Evolutionary conservation across 1,140 invertebrate species (phyloP), one percentile per base, ranked within the genome.

Genomic region (Neocloeon triangulifer): DNA sequence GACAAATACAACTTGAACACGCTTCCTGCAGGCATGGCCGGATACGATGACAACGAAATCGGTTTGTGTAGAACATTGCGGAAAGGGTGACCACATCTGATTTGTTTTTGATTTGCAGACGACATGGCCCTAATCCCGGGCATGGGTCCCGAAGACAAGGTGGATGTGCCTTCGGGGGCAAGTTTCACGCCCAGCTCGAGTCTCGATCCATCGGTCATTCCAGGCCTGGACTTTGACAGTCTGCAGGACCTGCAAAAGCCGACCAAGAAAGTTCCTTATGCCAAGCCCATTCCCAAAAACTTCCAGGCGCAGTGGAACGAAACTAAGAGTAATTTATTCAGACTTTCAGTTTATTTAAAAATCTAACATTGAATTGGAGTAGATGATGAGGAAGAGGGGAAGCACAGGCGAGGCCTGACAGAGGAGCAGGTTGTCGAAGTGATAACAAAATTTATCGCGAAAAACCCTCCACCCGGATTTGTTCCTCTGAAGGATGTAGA

Each of bases 1-100:
- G 95, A 99, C 48, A 92, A 85, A 58, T 89, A 88, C 47, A 89
- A 89, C 59, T 58, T 95, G n/a, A 96, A 96, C 47, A 88, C 80
- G 7, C 52, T 91, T 29, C 80, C 84, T 14, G 67, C 72, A 23
- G 77, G 74, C 30, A 53, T 69, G 32, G 63, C 66, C 29, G 69
- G 66, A 3, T 43, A 69, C 17, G 75, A 79, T 39, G 78, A 79
- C 41, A 61, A 64, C 35, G 74, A 76, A 54, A 61, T 73, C 34
- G 69, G 66, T 64, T 49, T n/a, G n/a, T n/a, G n/a, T n/a, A 41
- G 52, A 19, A 9, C n/a, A 15, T 15, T 5, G 17, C 9, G 3
- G 8, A 14, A n/a, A 29, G 13, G 27, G 8, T 29, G 7, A 7
- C 8, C 14, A n/a, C 8, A n/a, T 8, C 10, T 29, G 13, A 8